Evolutionary conservation across 1,140 invertebrate species (phyloP).

Genomic region (Acromyrmex heyeri): DNA sequence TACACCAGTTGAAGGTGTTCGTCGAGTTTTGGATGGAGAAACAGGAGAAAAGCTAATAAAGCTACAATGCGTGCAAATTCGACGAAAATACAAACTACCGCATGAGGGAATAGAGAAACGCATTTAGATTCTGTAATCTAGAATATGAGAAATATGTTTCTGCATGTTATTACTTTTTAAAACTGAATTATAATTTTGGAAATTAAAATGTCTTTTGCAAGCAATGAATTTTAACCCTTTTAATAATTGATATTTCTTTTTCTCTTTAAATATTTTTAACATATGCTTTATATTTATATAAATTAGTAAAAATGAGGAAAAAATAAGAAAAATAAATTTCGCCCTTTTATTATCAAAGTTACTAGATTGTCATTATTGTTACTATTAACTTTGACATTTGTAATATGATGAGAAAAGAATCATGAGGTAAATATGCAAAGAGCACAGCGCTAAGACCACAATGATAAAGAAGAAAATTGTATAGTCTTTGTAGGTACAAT

Average conservation of each 20-base stretch:
- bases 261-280: not conserved
- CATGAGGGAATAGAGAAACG: not conserved
- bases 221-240: not conserved
- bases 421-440: too few species aligned
- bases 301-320: not conserved
- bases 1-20: not conserved
- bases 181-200: not conserved
- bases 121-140: constrained; percentile 2
- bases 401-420: too few species aligned
- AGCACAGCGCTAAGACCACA: too few species aligned
- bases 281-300: not conserved
- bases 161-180: not conserved
- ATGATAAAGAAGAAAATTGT: too few species aligned
- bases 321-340: not conserved
- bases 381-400: too few species aligned
- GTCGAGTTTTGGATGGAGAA: constrained; percentile 33
- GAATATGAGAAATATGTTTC: not conserved
- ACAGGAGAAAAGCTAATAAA: constrained; percentile 28
- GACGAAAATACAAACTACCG: constrained; percentile 19
- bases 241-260: not conserved
- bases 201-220: not conserved
- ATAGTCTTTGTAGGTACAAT: too few species aligned
- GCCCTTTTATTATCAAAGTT: not conserved
- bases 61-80: constrained; percentile 22
- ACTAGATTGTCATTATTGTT: not conserved